Evolutionary conservation across 2,797 vertebrate species (phyloP), one percentile per base, ranked within the genome.

Genomic region (Bradypus variegatus): DNA sequence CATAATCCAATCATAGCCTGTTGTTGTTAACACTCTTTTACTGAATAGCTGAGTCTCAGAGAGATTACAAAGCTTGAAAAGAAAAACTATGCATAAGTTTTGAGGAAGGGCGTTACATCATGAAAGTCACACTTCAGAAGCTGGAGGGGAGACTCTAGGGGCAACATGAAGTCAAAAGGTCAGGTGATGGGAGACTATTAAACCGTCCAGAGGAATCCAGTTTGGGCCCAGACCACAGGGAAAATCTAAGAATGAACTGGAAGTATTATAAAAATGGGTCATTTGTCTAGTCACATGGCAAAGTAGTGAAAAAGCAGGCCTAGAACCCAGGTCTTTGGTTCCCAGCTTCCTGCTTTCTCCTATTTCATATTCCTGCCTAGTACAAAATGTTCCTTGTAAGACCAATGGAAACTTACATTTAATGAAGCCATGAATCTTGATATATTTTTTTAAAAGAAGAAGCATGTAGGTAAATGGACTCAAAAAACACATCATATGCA

Each of bases 371-470:
- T 82, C 64, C 53, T 82, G 69, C 72, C n/a, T 38, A 67, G 21
- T 67, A 48, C 25, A 92, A 90, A 93, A 62, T 31, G 27, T 90
- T 62, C n/a, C 73, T 95, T 60, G 25, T 53, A 83, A 83, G 77
- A 83, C 78, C 53, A 38, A 38, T 91, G 41, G 64, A 92, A 94
- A 86, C 50, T 90, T 76, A 69, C n/a, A 70, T 53, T 73, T 53
- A 79, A 62, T 15, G 41, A 92, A 94, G 31, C 60, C 72, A 83
- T 94, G 38, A 69, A 65, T 38, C 23, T 64, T 92, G 48, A 90
- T 89, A 38, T 69, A 89, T 8, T 65, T 62, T 89, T 72, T 48
- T 38, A 36, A 70, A 86, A 77, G 60, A 78, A 86, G 36, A 13
- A 55, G 6, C 31, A 48, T 18, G 79, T 36, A 85, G 50, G 78